Base-by-base conservation (phyloP, 2,888 invertebrate species). In the Candidula unifasciata region DNA sequence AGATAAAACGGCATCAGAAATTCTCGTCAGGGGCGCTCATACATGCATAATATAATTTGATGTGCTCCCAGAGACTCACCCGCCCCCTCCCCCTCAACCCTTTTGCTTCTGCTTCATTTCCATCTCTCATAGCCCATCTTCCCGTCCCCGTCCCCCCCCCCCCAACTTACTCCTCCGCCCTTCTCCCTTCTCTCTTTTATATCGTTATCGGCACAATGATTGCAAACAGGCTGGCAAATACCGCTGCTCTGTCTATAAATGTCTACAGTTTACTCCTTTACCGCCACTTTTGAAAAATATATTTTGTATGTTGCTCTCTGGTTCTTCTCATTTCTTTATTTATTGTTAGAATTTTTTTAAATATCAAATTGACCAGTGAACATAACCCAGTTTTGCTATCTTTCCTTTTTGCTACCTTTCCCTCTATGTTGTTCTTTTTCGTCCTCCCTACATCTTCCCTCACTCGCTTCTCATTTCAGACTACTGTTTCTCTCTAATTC, bases 11-110 rank as follows among this genome's bases (percentile, higher is more conserved):
- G 3, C 37, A 71, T 44, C 71, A 44, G 10, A 18, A 71, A 71
- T 71, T 37, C 71, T 21, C 37, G 44, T 44, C 71, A 37, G 71
- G 37, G 44, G 6, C 24, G 37, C 71, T 71, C 71, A 37, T 71
- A 71, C 71, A 52, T 52, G 74, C 52, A 27, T 52, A 74, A 74
- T 74, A 30, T 74, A 27, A 27, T 74, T 52, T 74, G 74, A 21
- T 52, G 44, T 74, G 27, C 37, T 27, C 52, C 8, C n/a, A n/a
- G 13, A 52, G 52, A 10, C 30, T 27, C 21, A 27, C 27, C 2
- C 52, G n/a, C 18, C 27, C 52, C 60, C 27, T 2, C 52, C 27
- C 18, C 27, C 52, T 21, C 52, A n/a, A 18, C 24, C 52, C 73
- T 74, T 27, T 74, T 2, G 3, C 52, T 27, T 52, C 52, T 44